Evolutionary conservation across 53 echinoderm and acorn worm species (phyloP).

Genomic region (Stichopus horrens): DNA sequence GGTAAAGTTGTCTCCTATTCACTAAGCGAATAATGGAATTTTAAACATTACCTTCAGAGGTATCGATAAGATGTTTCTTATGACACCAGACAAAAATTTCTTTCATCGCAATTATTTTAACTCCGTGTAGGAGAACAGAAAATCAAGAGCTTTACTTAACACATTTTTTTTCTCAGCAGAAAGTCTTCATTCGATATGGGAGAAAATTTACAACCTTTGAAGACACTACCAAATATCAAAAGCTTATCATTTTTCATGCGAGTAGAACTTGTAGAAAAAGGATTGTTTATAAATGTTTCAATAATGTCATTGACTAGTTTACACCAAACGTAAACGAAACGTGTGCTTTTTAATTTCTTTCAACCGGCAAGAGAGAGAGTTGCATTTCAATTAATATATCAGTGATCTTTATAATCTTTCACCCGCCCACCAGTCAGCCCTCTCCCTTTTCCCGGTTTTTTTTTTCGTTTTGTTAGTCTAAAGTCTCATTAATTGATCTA

Average conservation of each 20-base stretch:
- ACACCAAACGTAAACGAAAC: neutral
- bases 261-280: neutral
- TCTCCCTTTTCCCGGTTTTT: no score
- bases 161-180: no score
- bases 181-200: neutral
- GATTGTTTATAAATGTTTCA: conserved; percentile 10
- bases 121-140: no score
- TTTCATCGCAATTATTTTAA: no score
- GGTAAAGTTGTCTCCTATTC: no score
- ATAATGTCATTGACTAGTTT: conserved; percentile 1
- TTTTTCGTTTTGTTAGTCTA: neutral
- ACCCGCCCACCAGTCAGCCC: no score
- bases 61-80: no score
- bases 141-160: no score
- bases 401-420: neutral
- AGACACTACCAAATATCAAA: neutral
- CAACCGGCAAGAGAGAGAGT: neutral
- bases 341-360: neutral
- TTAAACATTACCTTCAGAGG: no score
- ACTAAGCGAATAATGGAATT: no score
- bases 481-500: neutral
- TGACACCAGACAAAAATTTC: no score
- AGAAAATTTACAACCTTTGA: neutral
- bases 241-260: neutral
- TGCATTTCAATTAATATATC: conserved; percentile 6